Base-by-base conservation (phyloP, 2,888 invertebrate species). In the Stenodera caucasica region DNA sequence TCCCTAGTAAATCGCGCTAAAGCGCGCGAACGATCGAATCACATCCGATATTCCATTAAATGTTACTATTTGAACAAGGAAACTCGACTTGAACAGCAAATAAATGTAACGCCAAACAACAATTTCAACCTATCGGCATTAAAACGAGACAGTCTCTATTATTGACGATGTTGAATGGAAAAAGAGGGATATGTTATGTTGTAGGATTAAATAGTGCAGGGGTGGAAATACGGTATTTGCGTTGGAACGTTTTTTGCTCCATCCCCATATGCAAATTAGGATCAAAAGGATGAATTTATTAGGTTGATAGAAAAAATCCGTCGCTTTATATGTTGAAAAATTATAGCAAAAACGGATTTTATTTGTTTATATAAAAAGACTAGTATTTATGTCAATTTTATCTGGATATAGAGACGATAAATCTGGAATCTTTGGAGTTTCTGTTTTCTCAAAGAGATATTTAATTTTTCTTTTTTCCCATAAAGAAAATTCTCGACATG, bases 21-120 rank as follows among this genome's bases (percentile, higher is more conserved):
- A 26, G 5, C 26, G 26, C 26, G 3, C 26, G 26, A 26, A 30
- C 58, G 64, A 60, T 70, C 66, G 68, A 75, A 74, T 75, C 74
- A 69, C 74, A 75, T 77, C 72, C 73, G 71, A 72, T 76, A 77
- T 77, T 75, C 76, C 75, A 77, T 75, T 77, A 77, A 72, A 75
- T 70, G 72, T 72, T 72, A 72, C 70, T 75, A 75, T 77, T 76
- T 75, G 73, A 73, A 75, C 73, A 73, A 72, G 72, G 70, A 73
- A 70, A 67, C 71, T 67, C 68, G 68, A 70, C 70, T 67, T 70
- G 72, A 71, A n/a, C n/a, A 61, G 72, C 69, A 74, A 74, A 74
- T 74, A 75, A 75, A 74, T 71, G 72, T 72, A 70, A 72, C 67
- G 67, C 69, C 69, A 70, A 72, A 70, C 69, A 71, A 67, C 45